Base-by-base conservation (phyloP, 2,888 invertebrate genomes). In the Mimumesa dahlbomi region DNA sequence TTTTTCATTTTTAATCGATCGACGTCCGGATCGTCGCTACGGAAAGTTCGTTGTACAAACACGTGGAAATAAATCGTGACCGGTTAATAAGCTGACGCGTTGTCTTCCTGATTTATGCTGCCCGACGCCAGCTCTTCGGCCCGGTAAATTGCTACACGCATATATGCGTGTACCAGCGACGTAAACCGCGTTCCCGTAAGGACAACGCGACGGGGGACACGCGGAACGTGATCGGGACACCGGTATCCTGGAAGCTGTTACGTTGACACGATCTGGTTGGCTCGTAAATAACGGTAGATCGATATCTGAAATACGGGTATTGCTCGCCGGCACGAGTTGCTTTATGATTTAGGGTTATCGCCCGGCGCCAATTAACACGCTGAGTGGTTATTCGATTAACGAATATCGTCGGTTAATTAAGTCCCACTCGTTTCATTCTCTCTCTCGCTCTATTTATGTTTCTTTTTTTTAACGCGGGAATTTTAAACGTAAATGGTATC, bases 61-160 rank as follows among this genome's bases (percentile, higher is more conserved):
- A 46, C 36, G 64, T 52, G 70, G 63, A 70, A 72, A 71, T 73
- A 71, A 73, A 73, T 73, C 58, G 73, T 58, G 50, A 56, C 49
- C 38, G 79, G 82, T 81, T 84, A 82, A 84, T 80, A 79, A 75
- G 78, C 77, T 73, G 68, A 74, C 79, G 79, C 76, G 79, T 82
- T 82, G 78, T 81, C 78, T 77, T 78, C 72, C 74, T 82, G 82
- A 82, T 82, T 82, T 81, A 82, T 81, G 79, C 56, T 59, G 68
- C 69, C 65, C 59, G 54, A 72, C 69, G 75, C 73, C 78, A 75
- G 76, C 71, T 71, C 77, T 71, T 73, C 77, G 70, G 73, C 73
- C n/a, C 74, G 62, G 77, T 73, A 73, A 73, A 73, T 73, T 72
- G 73, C 73, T 73, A 73, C 72, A 72, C 66, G 73, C 66, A 48